A percentile compares a stretch with the other conserved stretches of the same genome.
Evolutionary conservation across 2,113 vertebrate species (phyloP).

Genomic region (Nothocercus julius): DNA sequence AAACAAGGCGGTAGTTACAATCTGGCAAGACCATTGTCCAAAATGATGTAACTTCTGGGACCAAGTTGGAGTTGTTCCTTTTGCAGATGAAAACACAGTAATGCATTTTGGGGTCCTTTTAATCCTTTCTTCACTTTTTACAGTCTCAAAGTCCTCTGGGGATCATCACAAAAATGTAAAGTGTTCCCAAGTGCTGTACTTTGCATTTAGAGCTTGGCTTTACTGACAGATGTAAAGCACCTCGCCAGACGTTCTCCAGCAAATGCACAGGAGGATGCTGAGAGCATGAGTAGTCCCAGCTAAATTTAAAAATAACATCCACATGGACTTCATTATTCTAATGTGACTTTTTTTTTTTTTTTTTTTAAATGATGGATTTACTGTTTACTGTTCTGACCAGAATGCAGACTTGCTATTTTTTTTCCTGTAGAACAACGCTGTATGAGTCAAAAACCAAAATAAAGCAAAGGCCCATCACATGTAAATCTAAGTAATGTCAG

Average conservation of each 20-base stretch:
- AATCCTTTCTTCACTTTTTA: constrained; percentile 65
- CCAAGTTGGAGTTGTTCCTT: not conserved
- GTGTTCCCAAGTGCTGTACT: constrained; percentile 50
- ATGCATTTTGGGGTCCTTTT: constrained; percentile 50
- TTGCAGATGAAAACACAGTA: constrained; percentile 53
- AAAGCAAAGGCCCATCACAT: not conserved
- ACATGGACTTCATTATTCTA: not conserved
- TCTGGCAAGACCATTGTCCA: constrained; percentile 64
- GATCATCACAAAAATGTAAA: constrained; percentile 53
- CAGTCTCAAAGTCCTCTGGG: constrained; percentile 42
- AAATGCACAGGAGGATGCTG: constrained; percentile 14
- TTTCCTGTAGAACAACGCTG: not conserved
- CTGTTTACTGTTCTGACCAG: not conserved
- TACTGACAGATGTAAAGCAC: constrained; percentile 59
- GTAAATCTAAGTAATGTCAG: not conserved
- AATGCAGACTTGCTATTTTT: not conserved
- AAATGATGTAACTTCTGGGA: constrained; percentile 45
- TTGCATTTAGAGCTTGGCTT: constrained; percentile 57
- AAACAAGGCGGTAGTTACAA: constrained; percentile 36
- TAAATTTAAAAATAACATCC: not conserved
- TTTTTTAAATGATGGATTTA: not conserved
- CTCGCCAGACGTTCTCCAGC: constrained; percentile 40
- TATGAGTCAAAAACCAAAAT: not conserved
- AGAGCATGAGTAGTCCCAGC: constrained; percentile 4
- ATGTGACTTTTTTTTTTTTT: not conserved